phyloP scores from a whole-genome alignment of 2,113 vertebrate species.

The Scomber colias region DNA sequence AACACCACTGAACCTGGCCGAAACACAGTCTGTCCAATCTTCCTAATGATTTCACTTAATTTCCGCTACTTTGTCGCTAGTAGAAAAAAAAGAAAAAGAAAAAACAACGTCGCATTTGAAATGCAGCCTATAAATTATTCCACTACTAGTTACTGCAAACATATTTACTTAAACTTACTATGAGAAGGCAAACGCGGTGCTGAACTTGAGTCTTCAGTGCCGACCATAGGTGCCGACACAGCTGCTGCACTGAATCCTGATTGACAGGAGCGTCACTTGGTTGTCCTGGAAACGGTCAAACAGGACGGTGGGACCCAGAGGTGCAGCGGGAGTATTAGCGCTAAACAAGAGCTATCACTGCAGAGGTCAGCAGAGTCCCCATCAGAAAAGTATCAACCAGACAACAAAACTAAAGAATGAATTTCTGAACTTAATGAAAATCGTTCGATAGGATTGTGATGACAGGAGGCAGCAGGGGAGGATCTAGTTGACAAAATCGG shows the following conservation, averaged over 20 bases:
- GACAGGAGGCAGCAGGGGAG: too few relatives aligned
- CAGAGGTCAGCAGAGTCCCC: too few relatives aligned
- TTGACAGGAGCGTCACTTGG: constrained; percentile 18
- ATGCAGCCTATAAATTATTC: not conserved
- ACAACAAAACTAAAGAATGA: too few relatives aligned
- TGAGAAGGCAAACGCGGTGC: not conserved
- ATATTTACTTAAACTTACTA: constrained; percentile 12
- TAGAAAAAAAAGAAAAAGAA: not conserved
- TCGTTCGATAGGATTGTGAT: too few relatives aligned
- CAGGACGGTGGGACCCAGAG: not conserved
- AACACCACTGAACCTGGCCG: not conserved
- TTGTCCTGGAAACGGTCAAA: constrained; percentile 56
- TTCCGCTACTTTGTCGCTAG: not conserved
- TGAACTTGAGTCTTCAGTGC: not conserved
- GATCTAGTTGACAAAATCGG: too few relatives aligned
- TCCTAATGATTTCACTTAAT: not conserved
- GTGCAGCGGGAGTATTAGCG: not conserved
- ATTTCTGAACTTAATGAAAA: too few relatives aligned
- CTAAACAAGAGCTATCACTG: not conserved
- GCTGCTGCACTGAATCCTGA: constrained; percentile 6
- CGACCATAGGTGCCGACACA: not conserved
- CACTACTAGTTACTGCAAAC: not conserved
- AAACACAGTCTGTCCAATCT: not conserved
- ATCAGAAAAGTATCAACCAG: too few relatives aligned
- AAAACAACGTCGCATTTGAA: not conserved